Base-by-base conservation (phyloP, 1,140 invertebrate species). In the Drosophila melanica region DNA sequence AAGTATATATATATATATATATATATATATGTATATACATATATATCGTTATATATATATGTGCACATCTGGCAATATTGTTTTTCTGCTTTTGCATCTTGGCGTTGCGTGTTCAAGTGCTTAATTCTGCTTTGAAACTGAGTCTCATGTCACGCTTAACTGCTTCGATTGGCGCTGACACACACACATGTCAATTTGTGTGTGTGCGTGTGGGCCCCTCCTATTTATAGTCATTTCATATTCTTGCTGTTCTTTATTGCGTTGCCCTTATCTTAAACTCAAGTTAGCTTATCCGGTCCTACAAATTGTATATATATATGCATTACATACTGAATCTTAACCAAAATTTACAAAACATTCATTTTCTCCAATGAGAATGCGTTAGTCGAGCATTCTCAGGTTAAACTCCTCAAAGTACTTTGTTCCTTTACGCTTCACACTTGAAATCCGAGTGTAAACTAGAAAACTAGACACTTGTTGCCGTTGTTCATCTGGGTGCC, bases 401-500 rank as follows among this genome's bases (percentile, higher is more conserved):
- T 45, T 45, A 2, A 18, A 4, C 18, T 20, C 7, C 44, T 16
- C 5, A 4, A 27, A 27, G 5, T 27, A 4, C 3, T 27, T 27
- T 4, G 23, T 27, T 45, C 5, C 0, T 23, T 45, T 7, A 33
- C 30, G 30, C 30, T 8, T 27, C 23, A 27, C 23, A 27, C 23
- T 27, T 27, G 3, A 27, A 27, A 27, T 27, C 27, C 27, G 7
- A 5, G 27, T 35, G 9, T 3, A 23, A 9, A 35, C 8, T 35
- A 90, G 75, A 80, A 91, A 51, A 90, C 18, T 16, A 79, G 45
- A 48, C 90, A 91, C 48, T 91, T 91, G 54, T 91, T 90, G 14
- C 75, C 86, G 10, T 64, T 89, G 71, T 91, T 91, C 90, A 91
- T 91, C 2, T 75, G 75, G 0, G 75, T 71, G 68, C 90, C 90